A percentile compares a stretch with the other conserved stretches of the same genome.
Conservation (phyloP, 92 coral and sea anemone species). For the Siderastrea radians region DNA sequence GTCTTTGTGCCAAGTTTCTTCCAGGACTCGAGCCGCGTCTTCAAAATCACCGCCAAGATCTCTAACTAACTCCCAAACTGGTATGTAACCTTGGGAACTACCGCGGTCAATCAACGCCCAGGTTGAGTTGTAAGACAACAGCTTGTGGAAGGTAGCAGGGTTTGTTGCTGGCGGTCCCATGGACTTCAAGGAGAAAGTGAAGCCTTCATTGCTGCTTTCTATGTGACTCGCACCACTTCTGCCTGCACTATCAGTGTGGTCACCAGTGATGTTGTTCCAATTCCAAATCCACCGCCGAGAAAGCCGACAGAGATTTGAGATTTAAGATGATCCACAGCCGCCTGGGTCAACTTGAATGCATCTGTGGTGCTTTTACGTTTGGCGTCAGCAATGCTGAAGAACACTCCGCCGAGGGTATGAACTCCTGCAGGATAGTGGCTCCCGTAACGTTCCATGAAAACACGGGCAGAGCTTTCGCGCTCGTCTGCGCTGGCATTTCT, state of each 20-base stretch:
- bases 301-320: conserved; percentile 23
- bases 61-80: conserved; percentile 23
- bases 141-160: conserved; percentile 29
- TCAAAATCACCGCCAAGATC: conserved; percentile 7
- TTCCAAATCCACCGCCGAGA: conserved; percentile 30
- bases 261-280: conserved; percentile 15
- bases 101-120: conserved; percentile 46
- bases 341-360: conserved; percentile 3
- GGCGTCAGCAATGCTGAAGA: conserved; percentile 55
- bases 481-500: not conserved
- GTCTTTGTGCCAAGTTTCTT: not conserved
- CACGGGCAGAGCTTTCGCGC: not conserved
- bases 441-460: conserved; percentile 44
- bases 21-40: not conserved
- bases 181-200: conserved; percentile 19
- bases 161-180: conserved; percentile 57
- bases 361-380: conserved; percentile 9
- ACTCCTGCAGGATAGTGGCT: conserved; percentile 58
- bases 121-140: conserved; percentile 35
- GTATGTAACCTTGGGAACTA: not conserved
- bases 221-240: not conserved
- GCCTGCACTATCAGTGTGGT: not conserved
- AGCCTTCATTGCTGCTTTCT: not conserved
- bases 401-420: conserved; percentile 64
- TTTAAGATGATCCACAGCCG: conserved; percentile 20